Evolutionary conservation across 2,113 vertebrate genomes (phyloP), one percentile per base, ranked within the genome.

Genomic region (Dicentrarchus labrax): DNA sequence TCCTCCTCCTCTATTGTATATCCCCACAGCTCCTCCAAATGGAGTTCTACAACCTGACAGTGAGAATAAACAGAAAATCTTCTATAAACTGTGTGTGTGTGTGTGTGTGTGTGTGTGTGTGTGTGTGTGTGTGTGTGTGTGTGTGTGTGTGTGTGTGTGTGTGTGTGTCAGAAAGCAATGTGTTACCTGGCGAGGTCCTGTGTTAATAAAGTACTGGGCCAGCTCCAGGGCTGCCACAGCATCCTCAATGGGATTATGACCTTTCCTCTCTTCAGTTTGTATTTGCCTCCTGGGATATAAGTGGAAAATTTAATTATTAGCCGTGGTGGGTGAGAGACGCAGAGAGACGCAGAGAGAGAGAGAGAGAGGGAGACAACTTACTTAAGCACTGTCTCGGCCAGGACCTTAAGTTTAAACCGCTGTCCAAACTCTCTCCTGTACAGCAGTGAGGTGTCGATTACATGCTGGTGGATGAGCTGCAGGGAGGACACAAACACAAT

Each of bases 401-500:
- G 92, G 80, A 96, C 95, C 84, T 97, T 97, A 24, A 98, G 93
- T 86, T 96, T 98, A 92, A 97, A 98, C 88, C 87, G 96, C 88
- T 86, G 95, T 30, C 96, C 95, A 56, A 88, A 95, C 6, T 93
- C 92, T 86, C 89, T 94, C 72, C 91, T 91, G 93, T 96, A 99
- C 72, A 99, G 96, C 89, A 98, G 80, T 0, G 98, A 96, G 11
- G 97, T 97, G 89, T 99, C 97, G 72, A 99, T 97, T 11, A 98
- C 94, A 54, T 97, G 96, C 39, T 86, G 96, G 87, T 99, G 97
- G 86, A 97, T 96, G 93, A 99, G 93, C 97, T 98, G 91, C 43
- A 92, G 61, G 22, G 54, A 68, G 13, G 11, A 70, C 60, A 61
- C 6, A 74, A 30, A 83, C 1, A 62, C 30, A 61, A n/a, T 7